Evolutionary conservation across 1,140 invertebrate genomes (phyloP).

Genomic region (Drosophila ironensis): DNA sequence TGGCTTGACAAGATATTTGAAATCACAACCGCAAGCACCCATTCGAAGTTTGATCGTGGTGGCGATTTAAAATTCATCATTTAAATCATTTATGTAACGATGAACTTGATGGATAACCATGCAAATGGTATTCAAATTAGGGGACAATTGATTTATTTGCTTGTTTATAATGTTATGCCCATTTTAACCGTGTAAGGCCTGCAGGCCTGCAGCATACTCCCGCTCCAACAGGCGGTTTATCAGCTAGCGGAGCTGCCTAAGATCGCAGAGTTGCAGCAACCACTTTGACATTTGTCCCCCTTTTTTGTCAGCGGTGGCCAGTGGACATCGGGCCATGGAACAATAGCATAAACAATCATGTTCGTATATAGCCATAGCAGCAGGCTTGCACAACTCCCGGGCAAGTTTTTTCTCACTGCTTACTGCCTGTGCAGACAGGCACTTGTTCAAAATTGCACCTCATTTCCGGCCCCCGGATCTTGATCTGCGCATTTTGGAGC

Average conservation of each 20-base stretch:
- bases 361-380: background rate
- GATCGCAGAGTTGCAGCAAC: conserved; percentile 36
- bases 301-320: conserved; percentile 19
- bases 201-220: conserved; percentile 2
- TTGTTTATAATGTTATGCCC: background rate
- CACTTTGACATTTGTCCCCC: conserved; percentile 44
- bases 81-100: background rate
- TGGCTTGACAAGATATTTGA: too few species aligned
- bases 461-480: conserved; percentile 33
- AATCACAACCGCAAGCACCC: too few species aligned
- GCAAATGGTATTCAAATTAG: background rate
- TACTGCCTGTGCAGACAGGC: conserved; percentile 1
- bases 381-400: conserved; percentile 51
- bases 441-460: conserved; percentile 32
- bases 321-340: background rate
- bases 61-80: background rate
- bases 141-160: background rate
- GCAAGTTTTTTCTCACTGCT: conserved; percentile 44
- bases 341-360: background rate
- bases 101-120: background rate
- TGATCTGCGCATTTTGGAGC: conserved; percentile 2
- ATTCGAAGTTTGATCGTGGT: too few species aligned
- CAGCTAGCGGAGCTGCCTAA: conserved; percentile 10
- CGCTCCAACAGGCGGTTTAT: conserved; percentile 10
- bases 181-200: conserved; percentile 5